These are phyloP conservation scores for Drosophila pegasa DNA, from an alignment of 2,888 invertebrate genomes.

Conservation along the genomic window DNA sequence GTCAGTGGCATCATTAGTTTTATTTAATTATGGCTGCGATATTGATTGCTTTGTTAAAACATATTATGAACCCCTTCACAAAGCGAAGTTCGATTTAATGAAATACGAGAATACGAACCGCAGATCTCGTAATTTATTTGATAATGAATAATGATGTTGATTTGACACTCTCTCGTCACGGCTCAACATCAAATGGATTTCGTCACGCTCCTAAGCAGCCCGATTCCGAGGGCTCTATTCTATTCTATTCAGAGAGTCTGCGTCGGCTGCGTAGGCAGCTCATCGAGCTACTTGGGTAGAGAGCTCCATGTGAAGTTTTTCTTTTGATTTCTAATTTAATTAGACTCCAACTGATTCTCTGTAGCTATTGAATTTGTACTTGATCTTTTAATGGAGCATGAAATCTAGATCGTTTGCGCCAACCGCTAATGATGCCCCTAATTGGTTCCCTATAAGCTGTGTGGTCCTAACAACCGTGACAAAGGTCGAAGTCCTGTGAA, in stretches of 20 bases:
- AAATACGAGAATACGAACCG: slow-evolving; percentile 45
- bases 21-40: slow-evolving; percentile 76
- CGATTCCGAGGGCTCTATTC: slow-evolving; percentile 7
- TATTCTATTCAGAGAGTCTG: slow-evolving; percentile 1
- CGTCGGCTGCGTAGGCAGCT: slow-evolving; percentile 69
- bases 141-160: slow-evolving; percentile 81
- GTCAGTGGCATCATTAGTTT: slow-evolving; percentile 80
- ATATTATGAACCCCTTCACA: slow-evolving; percentile 64
- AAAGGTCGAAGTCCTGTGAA: slow-evolving; percentile 41
- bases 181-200: slow-evolving; percentile 66
- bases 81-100: slow-evolving; percentile 73
- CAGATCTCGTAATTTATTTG: slow-evolving; percentile 74
- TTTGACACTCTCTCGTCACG: slow-evolving; percentile 69
- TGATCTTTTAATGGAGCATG: slow-evolving; percentile 77
- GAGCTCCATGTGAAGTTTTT: slow-evolving; percentile 18
- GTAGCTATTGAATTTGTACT: slow-evolving; percentile 40
- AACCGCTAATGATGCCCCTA: slow-evolving; percentile 70
- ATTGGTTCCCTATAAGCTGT: slow-evolving; percentile 49
- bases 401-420: slow-evolving; percentile 56
- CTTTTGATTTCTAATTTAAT: slow-evolving; percentile 67
- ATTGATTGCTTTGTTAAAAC: slow-evolving; percentile 80
- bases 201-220: slow-evolving; percentile 65
- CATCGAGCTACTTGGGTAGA: slow-evolving; percentile 68
- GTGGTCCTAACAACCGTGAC: slow-evolving; percentile 76
- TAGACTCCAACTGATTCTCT: slow-evolving; percentile 57